phyloP scores from a whole-genome alignment of 2,113 vertebrate species.

The Ardeotis arabs region DNA sequence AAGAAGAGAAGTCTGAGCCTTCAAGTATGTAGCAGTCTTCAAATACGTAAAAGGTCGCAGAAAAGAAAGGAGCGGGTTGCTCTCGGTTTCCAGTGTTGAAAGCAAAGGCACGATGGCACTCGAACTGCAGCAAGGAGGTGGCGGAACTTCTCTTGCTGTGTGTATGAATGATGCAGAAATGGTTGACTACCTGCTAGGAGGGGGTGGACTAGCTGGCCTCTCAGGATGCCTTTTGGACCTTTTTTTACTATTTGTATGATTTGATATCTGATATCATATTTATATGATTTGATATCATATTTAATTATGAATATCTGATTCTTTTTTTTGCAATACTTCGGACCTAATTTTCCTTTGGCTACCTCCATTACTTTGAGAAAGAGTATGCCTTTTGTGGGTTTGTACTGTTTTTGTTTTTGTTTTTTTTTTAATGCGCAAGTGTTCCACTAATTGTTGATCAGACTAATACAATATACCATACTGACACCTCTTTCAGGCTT shows the following conservation, averaged over 20 bases:
- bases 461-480: background rate
- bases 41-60: background rate
- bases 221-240: background rate
- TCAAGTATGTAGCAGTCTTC: conserved; percentile 3
- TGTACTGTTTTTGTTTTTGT: background rate
- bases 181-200: background rate
- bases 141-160: accelerated
- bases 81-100: background rate
- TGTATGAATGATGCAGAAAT: background rate
- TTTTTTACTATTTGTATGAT: background rate
- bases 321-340: background rate
- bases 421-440: background rate
- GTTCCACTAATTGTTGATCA: background rate
- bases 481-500: background rate
- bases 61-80: background rate
- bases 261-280: background rate
- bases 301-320: background rate
- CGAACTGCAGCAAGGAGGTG: background rate
- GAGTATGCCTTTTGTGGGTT: background rate
- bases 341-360: background rate
- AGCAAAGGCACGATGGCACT: background rate
- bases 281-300: background rate
- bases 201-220: background rate
- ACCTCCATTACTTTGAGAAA: background rate
- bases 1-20: conserved; percentile 40